These are phyloP conservation scores for Hemaris fuciformis DNA, from an alignment of 2,888 invertebrate species.

Conservation along the genomic window DNA sequence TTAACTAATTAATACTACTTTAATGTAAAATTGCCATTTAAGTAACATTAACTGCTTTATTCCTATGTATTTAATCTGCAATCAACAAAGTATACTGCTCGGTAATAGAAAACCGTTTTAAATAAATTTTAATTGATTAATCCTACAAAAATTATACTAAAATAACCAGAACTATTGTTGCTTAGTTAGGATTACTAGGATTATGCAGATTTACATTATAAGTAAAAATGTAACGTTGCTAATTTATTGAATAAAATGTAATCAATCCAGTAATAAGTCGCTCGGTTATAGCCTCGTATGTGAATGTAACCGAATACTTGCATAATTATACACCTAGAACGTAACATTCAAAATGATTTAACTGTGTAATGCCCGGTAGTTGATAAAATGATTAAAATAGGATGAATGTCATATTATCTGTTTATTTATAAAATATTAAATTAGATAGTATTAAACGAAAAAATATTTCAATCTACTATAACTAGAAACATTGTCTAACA, in stretches of 20 bases:
- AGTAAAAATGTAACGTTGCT: not conserved
- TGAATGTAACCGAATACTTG: constrained; percentile 4
- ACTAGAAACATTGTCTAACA: too few species aligned
- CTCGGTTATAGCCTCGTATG: not conserved
- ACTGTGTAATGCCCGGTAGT: not conserved
- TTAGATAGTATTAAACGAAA: too few species aligned
- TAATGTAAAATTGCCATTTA: not conserved
- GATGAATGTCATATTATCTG: too few species aligned
- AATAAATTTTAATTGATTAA: not conserved
- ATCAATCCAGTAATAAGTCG: not conserved
- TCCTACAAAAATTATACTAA: too few species aligned
- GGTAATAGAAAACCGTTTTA: not conserved
- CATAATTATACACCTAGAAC: not conserved
- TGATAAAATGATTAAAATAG: too few species aligned
- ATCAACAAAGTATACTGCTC: too few species aligned
- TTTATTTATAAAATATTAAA: too few species aligned
- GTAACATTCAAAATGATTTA: not conserved
- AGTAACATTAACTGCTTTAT: not conserved
- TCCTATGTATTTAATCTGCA: too few species aligned
- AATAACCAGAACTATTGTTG: too few species aligned
- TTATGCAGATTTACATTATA: too few species aligned
- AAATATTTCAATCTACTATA: too few species aligned
- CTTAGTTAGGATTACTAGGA: too few species aligned
- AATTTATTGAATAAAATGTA: not conserved
- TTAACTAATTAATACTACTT: not conserved